phyloP scores from a whole-genome alignment of 1,140 invertebrate genomes.

The Saccostrea glomerata region DNA sequence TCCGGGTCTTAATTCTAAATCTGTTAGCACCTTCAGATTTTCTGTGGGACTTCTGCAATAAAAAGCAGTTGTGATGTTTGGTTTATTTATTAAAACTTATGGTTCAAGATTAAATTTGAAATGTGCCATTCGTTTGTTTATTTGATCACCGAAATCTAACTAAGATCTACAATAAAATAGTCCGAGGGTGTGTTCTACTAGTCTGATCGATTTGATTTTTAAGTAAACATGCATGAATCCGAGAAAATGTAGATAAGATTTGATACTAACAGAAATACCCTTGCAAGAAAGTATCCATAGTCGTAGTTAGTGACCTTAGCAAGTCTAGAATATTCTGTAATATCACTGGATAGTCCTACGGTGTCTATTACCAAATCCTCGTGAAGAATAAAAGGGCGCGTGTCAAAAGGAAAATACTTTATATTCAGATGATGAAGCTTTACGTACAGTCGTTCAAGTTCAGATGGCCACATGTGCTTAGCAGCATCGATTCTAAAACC shows the following conservation, averaged over 20 bases:
- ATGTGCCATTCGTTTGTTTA: too few relatives aligned
- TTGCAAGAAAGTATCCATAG: slow-evolving; percentile 69
- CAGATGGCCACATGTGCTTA: slow-evolving; percentile 71
- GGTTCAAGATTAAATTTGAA: too few relatives aligned
- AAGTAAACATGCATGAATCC: too few relatives aligned
- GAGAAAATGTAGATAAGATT: neutral
- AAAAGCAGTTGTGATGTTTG: slow-evolving; percentile 59
- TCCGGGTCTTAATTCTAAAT: slow-evolving; percentile 63
- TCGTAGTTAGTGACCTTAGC: slow-evolving; percentile 87
- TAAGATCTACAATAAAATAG: too few relatives aligned
- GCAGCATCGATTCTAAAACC: slow-evolving; percentile 80
- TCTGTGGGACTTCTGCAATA: neutral
- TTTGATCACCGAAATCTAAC: too few relatives aligned
- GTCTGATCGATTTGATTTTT: too few relatives aligned
- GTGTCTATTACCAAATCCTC: slow-evolving; percentile 86
- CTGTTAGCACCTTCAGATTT: slow-evolving; percentile 46
- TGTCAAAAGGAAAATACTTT: slow-evolving; percentile 60
- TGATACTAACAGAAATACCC: slow-evolving; percentile 41
- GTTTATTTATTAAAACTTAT: neutral
- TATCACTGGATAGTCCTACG: slow-evolving; percentile 84
- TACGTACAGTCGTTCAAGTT: slow-evolving; percentile 56
- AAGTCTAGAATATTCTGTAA: slow-evolving; percentile 79
- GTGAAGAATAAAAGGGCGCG: slow-evolving; percentile 83
- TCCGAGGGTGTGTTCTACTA: too few relatives aligned
- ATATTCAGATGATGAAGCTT: slow-evolving; percentile 78